phyloP scores from a whole-genome alignment of 2,113 vertebrate species.

The Fulmarus glacialis region DNA sequence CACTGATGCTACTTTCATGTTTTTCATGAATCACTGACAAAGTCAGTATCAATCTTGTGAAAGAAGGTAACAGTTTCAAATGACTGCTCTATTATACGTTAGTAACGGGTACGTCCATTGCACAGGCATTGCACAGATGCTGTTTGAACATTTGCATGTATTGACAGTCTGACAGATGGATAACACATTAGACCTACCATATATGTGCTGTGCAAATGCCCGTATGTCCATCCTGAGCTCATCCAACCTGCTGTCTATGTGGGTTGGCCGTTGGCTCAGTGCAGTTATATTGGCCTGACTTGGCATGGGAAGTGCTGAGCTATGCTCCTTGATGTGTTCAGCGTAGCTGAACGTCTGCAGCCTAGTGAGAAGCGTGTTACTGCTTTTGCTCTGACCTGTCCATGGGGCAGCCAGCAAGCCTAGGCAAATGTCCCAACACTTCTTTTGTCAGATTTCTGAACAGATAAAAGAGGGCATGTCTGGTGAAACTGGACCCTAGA shows the following conservation, averaged over 20 bases:
- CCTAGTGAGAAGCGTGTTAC: neutral
- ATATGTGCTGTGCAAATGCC: neutral
- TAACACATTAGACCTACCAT: neutral
- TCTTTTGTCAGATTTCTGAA: neutral
- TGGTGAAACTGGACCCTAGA: neutral
- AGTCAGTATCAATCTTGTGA: neutral
- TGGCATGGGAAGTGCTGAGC: neutral
- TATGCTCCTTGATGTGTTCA: neutral
- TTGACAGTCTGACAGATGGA: neutral
- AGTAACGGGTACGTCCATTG: fast-evolving
- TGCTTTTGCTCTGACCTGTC: neutral
- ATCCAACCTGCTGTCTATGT: neutral
- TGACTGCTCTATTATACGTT: neutral
- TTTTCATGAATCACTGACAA: neutral
- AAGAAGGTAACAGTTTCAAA: neutral
- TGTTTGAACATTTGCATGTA: neutral
- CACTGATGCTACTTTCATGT: neutral
- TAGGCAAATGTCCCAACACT: neutral
- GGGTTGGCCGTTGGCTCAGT: neutral
- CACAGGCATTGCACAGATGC: neutral
- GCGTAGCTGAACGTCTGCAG: neutral
- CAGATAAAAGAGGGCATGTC: neutral
- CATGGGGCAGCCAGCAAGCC: neutral
- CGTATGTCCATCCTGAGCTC: neutral
- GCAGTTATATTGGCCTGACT: neutral